phyloP scores from a whole-genome alignment of 2,113 vertebrate species.

The Bubo scandiacus region DNA sequence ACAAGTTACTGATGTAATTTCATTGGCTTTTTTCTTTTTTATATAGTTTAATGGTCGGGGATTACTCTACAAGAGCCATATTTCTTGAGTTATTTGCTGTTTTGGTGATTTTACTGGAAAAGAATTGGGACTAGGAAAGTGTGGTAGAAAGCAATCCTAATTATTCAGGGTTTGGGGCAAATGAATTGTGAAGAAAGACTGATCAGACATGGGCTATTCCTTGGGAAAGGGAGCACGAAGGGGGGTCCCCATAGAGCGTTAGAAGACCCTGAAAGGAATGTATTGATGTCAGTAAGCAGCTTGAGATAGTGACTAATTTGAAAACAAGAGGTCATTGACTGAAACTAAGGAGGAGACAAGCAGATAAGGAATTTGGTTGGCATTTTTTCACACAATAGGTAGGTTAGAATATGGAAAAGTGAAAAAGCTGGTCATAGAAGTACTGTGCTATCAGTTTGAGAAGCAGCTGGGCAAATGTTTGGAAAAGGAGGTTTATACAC shows the following conservation, averaged over 20 bases:
- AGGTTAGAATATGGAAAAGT: constrained; percentile 23
- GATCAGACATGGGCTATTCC: constrained; percentile 31
- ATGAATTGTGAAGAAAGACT: constrained; percentile 44
- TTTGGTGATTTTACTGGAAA: background rate
- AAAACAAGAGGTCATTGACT: constrained; percentile 68
- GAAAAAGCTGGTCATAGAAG: background rate
- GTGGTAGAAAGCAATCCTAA: constrained; percentile 12
- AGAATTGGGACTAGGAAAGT: background rate
- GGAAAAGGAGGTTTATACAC: constrained; percentile 1
- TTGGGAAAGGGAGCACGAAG: constrained; percentile 23
- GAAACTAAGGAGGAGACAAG: constrained; percentile 44
- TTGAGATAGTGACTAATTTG: constrained; percentile 69
- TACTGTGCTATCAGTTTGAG: background rate
- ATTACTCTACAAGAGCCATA: background rate
- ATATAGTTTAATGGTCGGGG: background rate
- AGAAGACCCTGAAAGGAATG: constrained; percentile 56
- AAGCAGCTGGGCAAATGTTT: constrained; percentile 28
- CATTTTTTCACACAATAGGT: constrained; percentile 12
- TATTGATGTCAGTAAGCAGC: constrained; percentile 63
- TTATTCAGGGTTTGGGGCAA: constrained; percentile 42
- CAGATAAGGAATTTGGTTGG: constrained; percentile 14
- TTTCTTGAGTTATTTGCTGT: background rate
- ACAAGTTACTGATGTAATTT: background rate
- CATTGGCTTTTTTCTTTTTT: background rate
- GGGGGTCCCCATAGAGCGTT: background rate